These are phyloP conservation scores for Hoplodrina blanda DNA, from an alignment of 2,888 invertebrate species.

Conservation along the genomic window DNA sequence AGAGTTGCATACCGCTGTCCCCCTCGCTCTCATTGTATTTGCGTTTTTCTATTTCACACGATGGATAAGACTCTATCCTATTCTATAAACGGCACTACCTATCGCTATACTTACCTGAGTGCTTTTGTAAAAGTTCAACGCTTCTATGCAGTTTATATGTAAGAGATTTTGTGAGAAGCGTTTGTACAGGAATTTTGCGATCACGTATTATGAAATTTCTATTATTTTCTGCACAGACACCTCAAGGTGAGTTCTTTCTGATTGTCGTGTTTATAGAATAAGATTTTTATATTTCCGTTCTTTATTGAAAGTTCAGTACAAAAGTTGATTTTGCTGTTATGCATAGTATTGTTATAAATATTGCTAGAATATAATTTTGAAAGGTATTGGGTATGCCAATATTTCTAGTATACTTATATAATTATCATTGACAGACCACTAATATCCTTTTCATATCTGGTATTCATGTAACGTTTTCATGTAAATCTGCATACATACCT, in stretches of 20 bases:
- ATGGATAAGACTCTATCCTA: slow-evolving; percentile 83
- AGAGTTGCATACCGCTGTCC: slow-evolving; percentile 83
- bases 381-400: neutral
- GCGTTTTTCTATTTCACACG: slow-evolving; percentile 79
- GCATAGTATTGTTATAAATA: slow-evolving; percentile 13
- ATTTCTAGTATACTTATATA: too few relatives aligned
- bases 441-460: neutral
- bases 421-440: slow-evolving; percentile 24
- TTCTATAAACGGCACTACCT: slow-evolving; percentile 88
- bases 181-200: slow-evolving; percentile 71
- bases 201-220: slow-evolving; percentile 68
- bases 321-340: slow-evolving; percentile 13
- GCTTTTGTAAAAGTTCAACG: slow-evolving; percentile 90
- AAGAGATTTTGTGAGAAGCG: slow-evolving; percentile 81
- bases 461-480: neutral
- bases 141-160: slow-evolving; percentile 86
- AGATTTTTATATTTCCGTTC: slow-evolving; percentile 42
- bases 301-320: slow-evolving; percentile 23
- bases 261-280: slow-evolving; percentile 57
- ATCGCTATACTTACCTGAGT: slow-evolving; percentile 89
- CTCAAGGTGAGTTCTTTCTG: slow-evolving; percentile 67
- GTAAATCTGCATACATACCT: slow-evolving; percentile 62
- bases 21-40: slow-evolving; percentile 74
- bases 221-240: slow-evolving; percentile 62
- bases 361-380: neutral